phyloP scores from a whole-genome alignment of 2,888 invertebrate species.

The Stenchaetothrips biformis region DNA sequence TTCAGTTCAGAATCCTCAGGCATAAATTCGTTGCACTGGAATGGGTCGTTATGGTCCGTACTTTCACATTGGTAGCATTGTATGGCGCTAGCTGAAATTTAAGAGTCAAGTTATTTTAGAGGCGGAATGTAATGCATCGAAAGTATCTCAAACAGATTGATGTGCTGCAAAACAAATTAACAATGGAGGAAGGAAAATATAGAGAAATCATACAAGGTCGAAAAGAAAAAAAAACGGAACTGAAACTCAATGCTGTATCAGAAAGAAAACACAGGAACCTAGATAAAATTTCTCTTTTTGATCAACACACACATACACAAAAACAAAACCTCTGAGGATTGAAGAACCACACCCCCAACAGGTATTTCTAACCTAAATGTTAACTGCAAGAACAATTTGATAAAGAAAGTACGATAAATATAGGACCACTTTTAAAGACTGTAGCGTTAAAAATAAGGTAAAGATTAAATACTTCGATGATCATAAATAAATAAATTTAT shows the following conservation, averaged over 20 bases:
- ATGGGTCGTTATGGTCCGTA: constrained; percentile 67
- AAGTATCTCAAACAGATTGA: neutral
- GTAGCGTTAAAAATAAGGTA: too few species aligned
- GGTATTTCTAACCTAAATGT: neutral
- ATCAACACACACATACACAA: too few species aligned
- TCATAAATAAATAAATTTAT: too few species aligned
- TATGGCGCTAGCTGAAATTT: constrained; percentile 58
- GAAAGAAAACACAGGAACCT: too few species aligned
- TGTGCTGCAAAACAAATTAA: neutral
- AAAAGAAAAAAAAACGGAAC: neutral
- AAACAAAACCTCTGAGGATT: too few species aligned
- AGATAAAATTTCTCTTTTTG: too few species aligned
- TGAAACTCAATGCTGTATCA: too few species aligned
- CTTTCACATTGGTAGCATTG: constrained; percentile 88
- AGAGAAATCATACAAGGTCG: neutral
- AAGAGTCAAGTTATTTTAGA: constrained; percentile 25
- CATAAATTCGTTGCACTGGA: constrained; percentile 79
- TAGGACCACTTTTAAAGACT: too few species aligned
- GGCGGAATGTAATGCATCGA: neutral
- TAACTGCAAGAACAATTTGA: neutral
- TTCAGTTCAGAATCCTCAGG: constrained; percentile 59
- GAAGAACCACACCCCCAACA: too few species aligned
- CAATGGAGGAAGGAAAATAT: neutral
- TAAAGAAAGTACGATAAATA: too few species aligned
- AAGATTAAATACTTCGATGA: too few species aligned